Percentiles rank a stretch among this genome's conserved stretches.
Evolutionary conservation across 1,140 invertebrate species (phyloP).

Genomic region (Drosophila gunungcola): DNA sequence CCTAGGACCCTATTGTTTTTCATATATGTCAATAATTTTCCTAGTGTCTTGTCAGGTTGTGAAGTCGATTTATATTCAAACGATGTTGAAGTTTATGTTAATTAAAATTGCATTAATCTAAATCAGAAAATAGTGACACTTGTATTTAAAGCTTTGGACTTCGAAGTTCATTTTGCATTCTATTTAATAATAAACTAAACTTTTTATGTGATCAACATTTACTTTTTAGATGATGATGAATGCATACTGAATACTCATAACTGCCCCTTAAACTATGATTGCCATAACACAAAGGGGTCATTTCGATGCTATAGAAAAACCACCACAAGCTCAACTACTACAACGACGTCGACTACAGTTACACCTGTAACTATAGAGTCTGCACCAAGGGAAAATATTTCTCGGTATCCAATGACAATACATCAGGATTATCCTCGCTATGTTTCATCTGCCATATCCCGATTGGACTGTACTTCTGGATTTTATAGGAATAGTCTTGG

Average conservation of each 20-base stretch:
- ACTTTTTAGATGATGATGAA: slow-evolving; percentile 94
- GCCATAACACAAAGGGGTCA: slow-evolving; percentile 90
- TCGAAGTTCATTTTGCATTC: too few relatives aligned
- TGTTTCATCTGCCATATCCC: slow-evolving; percentile 2
- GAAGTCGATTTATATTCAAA: too few relatives aligned
- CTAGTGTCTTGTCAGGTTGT: too few relatives aligned
- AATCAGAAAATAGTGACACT: too few relatives aligned
- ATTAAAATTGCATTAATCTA: too few relatives aligned
- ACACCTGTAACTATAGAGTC: slow-evolving; percentile 7
- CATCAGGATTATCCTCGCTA: slow-evolving; percentile 3
- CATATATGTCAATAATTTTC: too few relatives aligned
- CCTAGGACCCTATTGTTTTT: too few relatives aligned
- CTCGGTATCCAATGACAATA: background rate
- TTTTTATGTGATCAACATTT: background rate
- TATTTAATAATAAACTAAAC: too few relatives aligned
- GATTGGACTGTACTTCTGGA: slow-evolving; percentile 55
- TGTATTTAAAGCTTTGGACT: too few relatives aligned
- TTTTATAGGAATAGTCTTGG: slow-evolving; percentile 73
- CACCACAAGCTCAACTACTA: slow-evolving; percentile 49
- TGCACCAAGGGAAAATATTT: background rate
- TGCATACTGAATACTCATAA: slow-evolving; percentile 93
- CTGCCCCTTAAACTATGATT: slow-evolving; percentile 92
- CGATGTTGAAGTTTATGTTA: too few relatives aligned
- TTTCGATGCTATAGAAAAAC: slow-evolving; percentile 73
- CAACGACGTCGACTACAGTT: slow-evolving; percentile 51